These are phyloP conservation scores for Ophraella communa DNA, from an alignment of 2,888 invertebrate species.

Conservation along the genomic window DNA sequence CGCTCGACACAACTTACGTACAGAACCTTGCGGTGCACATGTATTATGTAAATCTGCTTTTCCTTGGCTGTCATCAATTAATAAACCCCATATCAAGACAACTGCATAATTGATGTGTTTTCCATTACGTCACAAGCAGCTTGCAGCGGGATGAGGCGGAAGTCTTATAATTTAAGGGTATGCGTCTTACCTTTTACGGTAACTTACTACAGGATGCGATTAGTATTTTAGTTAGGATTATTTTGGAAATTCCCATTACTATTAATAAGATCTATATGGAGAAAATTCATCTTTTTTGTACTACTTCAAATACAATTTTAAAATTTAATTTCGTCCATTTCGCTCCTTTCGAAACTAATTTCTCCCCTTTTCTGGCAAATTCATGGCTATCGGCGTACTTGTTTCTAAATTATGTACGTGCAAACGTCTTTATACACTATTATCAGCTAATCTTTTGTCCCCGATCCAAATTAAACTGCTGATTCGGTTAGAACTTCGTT, in stretches of 20 bases:
- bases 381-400: background rate
- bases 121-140: slow-evolving; percentile 53
- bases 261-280: no score
- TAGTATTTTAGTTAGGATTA: slow-evolving; percentile 34
- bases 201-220: slow-evolving; percentile 13
- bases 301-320: no score
- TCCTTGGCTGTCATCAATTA: slow-evolving; percentile 61
- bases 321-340: no score
- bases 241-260: slow-evolving; percentile 32
- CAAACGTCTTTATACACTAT: slow-evolving; percentile 38
- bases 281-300: no score
- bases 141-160: slow-evolving; percentile 25
- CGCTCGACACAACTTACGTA: slow-evolving; percentile 40
- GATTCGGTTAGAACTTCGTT: slow-evolving; percentile 50
- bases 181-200: slow-evolving; percentile 12
- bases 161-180: slow-evolving; percentile 22
- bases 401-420: slow-evolving; percentile 24
- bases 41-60: slow-evolving; percentile 58
- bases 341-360: no score
- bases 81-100: slow-evolving; percentile 62
- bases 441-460: slow-evolving; percentile 49
- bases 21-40: slow-evolving; percentile 43
- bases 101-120: slow-evolving; percentile 59
- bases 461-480: slow-evolving; percentile 50
- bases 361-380: no score